Conservation (phyloP, 1,140 invertebrate genomes). For the Zaprionus lachaisei region DNA sequence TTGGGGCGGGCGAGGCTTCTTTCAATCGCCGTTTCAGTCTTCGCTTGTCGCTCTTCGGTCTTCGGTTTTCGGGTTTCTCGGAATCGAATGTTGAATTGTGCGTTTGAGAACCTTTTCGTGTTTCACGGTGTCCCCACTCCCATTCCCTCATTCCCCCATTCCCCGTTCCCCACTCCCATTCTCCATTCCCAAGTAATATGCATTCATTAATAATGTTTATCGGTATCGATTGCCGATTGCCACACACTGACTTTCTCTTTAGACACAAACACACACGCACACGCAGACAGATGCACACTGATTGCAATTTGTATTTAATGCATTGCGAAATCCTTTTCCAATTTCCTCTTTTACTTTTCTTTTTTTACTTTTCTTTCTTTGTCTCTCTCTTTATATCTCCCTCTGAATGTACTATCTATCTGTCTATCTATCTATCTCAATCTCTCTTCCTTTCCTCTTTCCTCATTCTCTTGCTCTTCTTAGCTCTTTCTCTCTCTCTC, state of each 20-base stretch:
- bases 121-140: constrained; percentile 37
- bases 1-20: constrained; percentile 50
- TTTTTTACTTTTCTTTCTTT: no score
- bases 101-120: constrained; percentile 51
- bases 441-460: background rate
- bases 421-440: background rate
- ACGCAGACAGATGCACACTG: background rate
- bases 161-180: background rate
- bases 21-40: constrained; percentile 45
- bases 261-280: background rate
- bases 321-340: background rate
- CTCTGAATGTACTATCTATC: background rate
- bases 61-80: constrained; percentile 38
- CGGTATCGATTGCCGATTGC: constrained; percentile 28
- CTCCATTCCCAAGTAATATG: constrained; percentile 46
- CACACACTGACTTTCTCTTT: constrained; percentile 15
- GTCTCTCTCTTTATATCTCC: background rate
- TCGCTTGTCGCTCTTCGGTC: constrained; percentile 31
- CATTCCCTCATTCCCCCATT: background rate
- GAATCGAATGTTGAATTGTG: constrained; percentile 41
- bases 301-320: background rate
- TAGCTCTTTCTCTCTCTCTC: background rate
- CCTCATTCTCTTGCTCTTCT: background rate
- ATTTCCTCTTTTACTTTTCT: background rate
- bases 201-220: constrained; percentile 81